These are phyloP conservation scores for Haplochromis burtoni DNA, from an alignment of 2,113 vertebrate genomes.

Conservation along the genomic window DNA sequence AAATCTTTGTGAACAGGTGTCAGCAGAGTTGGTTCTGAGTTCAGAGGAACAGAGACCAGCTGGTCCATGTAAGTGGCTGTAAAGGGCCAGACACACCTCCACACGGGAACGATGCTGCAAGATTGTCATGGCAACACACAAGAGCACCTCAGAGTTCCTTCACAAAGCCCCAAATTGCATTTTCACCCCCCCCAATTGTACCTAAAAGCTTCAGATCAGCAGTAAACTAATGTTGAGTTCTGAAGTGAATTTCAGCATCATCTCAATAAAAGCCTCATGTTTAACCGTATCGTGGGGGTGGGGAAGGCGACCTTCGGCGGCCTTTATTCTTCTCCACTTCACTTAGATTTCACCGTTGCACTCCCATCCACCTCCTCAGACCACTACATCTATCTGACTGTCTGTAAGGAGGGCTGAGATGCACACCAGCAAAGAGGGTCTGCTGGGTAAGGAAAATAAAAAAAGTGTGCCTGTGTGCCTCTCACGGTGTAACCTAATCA, in stretches of 20 bases:
- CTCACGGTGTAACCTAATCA: not conserved
- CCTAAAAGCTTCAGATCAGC: not conserved
- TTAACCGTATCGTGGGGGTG: constrained; percentile 32
- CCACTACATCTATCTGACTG: not conserved
- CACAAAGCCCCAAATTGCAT: not conserved
- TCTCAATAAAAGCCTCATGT: constrained; percentile 18
- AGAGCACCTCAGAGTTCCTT: constrained; percentile 14
- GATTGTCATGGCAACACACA: constrained; percentile 87
- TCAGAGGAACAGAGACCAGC: not conserved
- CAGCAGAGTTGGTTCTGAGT: not conserved
- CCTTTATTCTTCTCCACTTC: constrained; percentile 31
- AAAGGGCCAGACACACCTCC: constrained; percentile 87
- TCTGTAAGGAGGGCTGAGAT: not conserved
- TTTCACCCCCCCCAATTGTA: not conserved
- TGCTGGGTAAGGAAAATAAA: not conserved
- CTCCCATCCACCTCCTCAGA: constrained; percentile 42
- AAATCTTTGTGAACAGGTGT: not conserved
- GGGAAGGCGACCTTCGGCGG: constrained; percentile 16
- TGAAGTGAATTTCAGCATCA: not conserved
- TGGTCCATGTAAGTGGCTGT: constrained; percentile 21
- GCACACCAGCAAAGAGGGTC: not conserved
- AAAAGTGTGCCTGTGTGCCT: not conserved
- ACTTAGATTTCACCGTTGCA: constrained; percentile 10
- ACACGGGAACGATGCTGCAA: constrained; percentile 73
- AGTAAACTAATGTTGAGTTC: not conserved